Conservation (phyloP, 2,797 vertebrate species). For the Ambastaia sidthimunki region DNA sequence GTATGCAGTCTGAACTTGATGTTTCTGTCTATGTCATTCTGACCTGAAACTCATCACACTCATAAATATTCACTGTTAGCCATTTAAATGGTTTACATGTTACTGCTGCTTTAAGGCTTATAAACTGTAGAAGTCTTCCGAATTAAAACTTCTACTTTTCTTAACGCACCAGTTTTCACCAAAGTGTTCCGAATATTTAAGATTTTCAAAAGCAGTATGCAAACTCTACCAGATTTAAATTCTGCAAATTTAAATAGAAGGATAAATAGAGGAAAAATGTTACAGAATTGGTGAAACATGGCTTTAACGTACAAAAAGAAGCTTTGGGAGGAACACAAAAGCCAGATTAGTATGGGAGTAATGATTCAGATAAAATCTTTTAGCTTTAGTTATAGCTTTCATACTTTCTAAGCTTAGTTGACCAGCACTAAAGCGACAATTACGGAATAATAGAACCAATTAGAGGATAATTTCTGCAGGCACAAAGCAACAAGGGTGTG, state of each 20-base stretch:
- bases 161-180: not conserved
- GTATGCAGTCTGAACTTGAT: slow-evolving; percentile 27
- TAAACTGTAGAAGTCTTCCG: not conserved
- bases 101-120: slow-evolving; percentile 9
- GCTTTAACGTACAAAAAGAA: slow-evolving; percentile 11
- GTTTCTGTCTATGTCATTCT: slow-evolving; percentile 22
- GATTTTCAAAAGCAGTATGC: slow-evolving; percentile 1
- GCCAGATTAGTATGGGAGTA: slow-evolving; percentile 13
- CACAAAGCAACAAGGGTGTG: slow-evolving; percentile 22
- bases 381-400: slow-evolving; percentile 18
- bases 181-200: slow-evolving; percentile 44
- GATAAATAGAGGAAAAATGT: slow-evolving; percentile 18
- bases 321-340: not conserved
- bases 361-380: slow-evolving; percentile 20
- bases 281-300: slow-evolving; percentile 6
- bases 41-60: not conserved
- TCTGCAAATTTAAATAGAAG: slow-evolving; percentile 18
- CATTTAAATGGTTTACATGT: slow-evolving; percentile 56
- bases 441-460: slow-evolving; percentile 46
- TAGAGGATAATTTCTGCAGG: slow-evolving; percentile 38
- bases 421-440: slow-evolving; percentile 30
- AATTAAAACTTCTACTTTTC: not conserved
- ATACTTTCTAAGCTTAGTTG: slow-evolving; percentile 33
- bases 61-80: slow-evolving; percentile 12
- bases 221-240: slow-evolving; percentile 15